Conservation (phyloP, 37 sponge, comb jelly and placozoan genomes). For the Spongia lamella region DNA sequence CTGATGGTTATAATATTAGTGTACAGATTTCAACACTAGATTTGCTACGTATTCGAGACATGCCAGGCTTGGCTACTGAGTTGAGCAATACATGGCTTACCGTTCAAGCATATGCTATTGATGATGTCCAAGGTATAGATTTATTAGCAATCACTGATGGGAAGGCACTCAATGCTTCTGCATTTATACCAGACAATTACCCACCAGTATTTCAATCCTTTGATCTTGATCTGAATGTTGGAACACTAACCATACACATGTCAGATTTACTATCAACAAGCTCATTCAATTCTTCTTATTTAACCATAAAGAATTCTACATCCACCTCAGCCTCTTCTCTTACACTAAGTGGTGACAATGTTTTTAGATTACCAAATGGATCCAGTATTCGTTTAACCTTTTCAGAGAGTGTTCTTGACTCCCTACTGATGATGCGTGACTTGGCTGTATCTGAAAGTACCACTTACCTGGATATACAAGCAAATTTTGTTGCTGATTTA, state of each 20-base stretch:
- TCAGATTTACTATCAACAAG: conserved; percentile 60
- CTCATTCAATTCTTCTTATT: conserved; percentile 48
- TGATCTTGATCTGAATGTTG: conserved; percentile 72
- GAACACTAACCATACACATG: conserved; percentile 54
- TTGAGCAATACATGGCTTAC: conserved; percentile 62
- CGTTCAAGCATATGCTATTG: conserved; percentile 90
- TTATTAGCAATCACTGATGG: conserved; percentile 83
- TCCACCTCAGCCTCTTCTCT: conserved; percentile 7
- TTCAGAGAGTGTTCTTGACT: conserved; percentile 53
- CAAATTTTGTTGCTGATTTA: conserved; percentile 56
- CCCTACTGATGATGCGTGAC: conserved; percentile 29
- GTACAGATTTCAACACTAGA: conserved; percentile 66
- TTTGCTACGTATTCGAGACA: conserved; percentile 69
- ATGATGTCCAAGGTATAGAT: conserved; percentile 82
- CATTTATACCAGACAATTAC: conserved; percentile 52
- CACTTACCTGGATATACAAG: conserved; percentile 37
- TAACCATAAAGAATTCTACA: conserved; percentile 48
- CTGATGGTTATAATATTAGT: conserved; percentile 60
- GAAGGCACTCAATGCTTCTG: conserved; percentile 71
- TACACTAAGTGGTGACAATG: conserved; percentile 46
- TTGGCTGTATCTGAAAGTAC: conserved; percentile 18
- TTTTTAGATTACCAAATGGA: conserved; percentile 68
- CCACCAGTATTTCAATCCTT: conserved; percentile 64
- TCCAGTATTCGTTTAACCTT: conserved; percentile 51
- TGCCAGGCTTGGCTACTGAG: conserved; percentile 51